These are phyloP conservation scores for Epinephelus moara DNA, from an alignment of 2,113 vertebrate species.

Conservation along the genomic window DNA sequence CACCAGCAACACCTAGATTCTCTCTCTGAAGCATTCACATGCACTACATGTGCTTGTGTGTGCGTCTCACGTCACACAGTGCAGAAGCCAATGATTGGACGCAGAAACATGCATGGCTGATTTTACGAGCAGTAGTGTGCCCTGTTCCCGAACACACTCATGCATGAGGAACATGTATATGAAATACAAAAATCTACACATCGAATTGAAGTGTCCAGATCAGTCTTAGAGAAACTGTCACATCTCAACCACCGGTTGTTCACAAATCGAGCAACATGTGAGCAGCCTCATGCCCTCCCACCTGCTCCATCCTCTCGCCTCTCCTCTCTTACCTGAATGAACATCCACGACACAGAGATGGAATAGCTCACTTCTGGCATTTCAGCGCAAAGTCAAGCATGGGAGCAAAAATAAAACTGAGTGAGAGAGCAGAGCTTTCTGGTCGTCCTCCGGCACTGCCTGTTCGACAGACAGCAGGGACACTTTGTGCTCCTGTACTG, in stretches of 20 bases:
- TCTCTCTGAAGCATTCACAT: constrained; percentile 9
- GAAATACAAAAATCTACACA: constrained; percentile 1
- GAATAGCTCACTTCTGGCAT: constrained; percentile 82
- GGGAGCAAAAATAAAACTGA: constrained; percentile 47
- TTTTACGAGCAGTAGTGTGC: constrained; percentile 1
- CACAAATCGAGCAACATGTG: constrained; percentile 59
- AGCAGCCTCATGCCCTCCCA: constrained; percentile 16
- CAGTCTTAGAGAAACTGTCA: neutral
- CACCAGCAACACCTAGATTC: neutral
- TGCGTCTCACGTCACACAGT: constrained; percentile 15
- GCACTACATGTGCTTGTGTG: constrained; percentile 18
- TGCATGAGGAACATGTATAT: neutral
- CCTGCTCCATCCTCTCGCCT: neutral
- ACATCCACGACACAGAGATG: constrained; percentile 74
- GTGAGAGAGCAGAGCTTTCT: constrained; percentile 20
- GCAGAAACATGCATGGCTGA: constrained; percentile 7
- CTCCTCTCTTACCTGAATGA: constrained; percentile 79
- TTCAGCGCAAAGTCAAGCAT: constrained; percentile 71
- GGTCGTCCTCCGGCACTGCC: constrained; percentile 24
- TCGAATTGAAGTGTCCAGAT: neutral
- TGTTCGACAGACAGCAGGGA: constrained; percentile 32
- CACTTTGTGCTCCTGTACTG: constrained; percentile 47
- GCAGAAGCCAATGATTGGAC: constrained; percentile 37
- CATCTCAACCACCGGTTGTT: neutral
- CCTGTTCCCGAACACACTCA: neutral